Evolutionary conservation across 2,888 invertebrate species (phyloP), one percentile per base, ranked within the genome.

Genomic region (Leptogaster cylindrica): DNA sequence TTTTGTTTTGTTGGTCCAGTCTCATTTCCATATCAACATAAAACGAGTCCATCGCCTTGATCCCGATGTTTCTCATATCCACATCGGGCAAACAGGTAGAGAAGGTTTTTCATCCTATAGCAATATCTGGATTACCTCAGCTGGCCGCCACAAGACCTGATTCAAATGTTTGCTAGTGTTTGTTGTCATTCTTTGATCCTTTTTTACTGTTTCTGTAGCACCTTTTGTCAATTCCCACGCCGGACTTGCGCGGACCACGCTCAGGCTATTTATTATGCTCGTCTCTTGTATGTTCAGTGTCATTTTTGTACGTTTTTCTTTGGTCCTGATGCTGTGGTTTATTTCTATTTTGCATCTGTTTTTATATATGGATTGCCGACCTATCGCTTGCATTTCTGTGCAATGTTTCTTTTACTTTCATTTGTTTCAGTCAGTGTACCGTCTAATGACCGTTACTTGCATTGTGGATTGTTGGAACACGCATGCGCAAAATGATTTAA

Each of bases 211-310:
- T 66, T 66, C 44, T 66, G 46, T 66, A 58, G 66, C 66, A 66
- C 66, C 66, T 66, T 66, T 58, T 55, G 66, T 55, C 66, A 55
- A 66, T 66, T 66, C 66, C 66, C 66, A 66, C 55, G 66, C 66
- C 39, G 46, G 46, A 66, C 66, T 66, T 48, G 55, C 66, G n/a
- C n/a, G n/a, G 66, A 66, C 66, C 66, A 66, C 66, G 66, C 66
- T 55, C 58, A n/a, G 41, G 41, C 66, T 58, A 58, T 66, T 66
- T 66, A 66, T 66, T 66, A 52, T 50, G 33, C 48, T 39, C 50
- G 27, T 66, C 44, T 41, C 55, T 58, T 58, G 14, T 25, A 10
- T 28, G 14, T 20, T 44, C 14, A 8, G 46, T 46, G 31, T n/a
- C 14, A 10, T 23, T 65, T 50, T 48, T 33, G 6, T 39, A 16